Evolutionary conservation across 2,797 vertebrate genomes (phyloP).

Genomic region (Pseudomugil tenellus): DNA sequence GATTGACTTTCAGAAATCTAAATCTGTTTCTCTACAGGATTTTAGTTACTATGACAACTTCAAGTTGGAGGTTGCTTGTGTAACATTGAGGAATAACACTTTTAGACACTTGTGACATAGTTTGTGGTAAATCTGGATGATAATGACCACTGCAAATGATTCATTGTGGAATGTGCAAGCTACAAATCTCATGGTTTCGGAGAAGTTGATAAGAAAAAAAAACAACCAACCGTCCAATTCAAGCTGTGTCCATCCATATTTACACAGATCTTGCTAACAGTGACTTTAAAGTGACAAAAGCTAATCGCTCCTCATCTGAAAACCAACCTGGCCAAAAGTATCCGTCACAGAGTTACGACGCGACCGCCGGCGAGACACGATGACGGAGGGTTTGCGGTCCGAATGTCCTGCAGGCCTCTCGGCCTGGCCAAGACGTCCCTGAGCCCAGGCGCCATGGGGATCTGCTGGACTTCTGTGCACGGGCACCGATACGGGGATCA

Average conservation of each 20-base stretch:
- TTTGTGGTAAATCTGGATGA: background rate
- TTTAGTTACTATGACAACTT: background rate
- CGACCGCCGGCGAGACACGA: conserved; percentile 88
- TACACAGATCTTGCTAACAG: background rate
- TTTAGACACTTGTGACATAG: background rate
- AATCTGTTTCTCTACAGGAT: background rate
- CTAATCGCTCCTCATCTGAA: too few relatives aligned
- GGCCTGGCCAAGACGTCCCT: conserved; percentile 68
- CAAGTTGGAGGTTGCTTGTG: conserved; percentile 6
- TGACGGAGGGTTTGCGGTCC: conserved; percentile 87
- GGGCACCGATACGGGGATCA: conserved; percentile 96
- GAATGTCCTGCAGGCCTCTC: conserved; percentile 70
- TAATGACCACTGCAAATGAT: background rate
- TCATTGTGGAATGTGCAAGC: background rate
- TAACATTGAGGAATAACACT: background rate
- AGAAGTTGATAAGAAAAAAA: background rate
- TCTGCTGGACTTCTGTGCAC: conserved; percentile 72
- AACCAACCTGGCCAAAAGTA: conserved; percentile 69
- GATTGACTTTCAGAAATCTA: background rate
- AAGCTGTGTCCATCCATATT: background rate
- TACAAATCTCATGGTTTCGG: background rate
- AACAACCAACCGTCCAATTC: background rate
- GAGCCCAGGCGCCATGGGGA: conserved; percentile 79
- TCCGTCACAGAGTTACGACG: conserved; percentile 79
- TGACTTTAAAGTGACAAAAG: background rate